Evolutionary conservation across 2,797 vertebrate species (phyloP).

Genomic region (Schizothorax lantsangensis): DNA sequence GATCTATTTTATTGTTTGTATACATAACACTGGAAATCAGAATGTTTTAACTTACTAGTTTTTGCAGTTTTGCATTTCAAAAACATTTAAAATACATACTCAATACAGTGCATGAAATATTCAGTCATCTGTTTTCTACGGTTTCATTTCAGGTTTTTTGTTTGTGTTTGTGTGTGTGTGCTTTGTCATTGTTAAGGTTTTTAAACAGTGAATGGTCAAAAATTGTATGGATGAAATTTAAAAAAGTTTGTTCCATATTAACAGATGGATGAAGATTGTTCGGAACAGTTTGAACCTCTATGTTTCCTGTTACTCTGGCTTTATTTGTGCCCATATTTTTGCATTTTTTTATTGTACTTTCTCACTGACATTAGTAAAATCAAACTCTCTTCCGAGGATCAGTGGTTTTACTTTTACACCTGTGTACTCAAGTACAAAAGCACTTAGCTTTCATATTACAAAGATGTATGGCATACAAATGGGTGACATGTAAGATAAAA

Average conservation of each 20-base stretch:
- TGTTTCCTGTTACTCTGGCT: background rate
- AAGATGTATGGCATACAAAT: background rate
- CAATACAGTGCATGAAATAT: background rate
- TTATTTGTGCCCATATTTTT: slow-evolving; percentile 19
- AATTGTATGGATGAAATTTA: background rate
- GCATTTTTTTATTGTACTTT: background rate
- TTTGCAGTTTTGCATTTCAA: background rate
- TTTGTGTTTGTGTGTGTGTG: background rate
- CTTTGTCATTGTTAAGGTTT: background rate
- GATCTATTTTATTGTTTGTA: background rate
- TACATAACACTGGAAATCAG: background rate
- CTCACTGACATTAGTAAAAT: background rate
- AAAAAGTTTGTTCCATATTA: background rate
- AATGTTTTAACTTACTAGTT: background rate
- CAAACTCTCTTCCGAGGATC: background rate
- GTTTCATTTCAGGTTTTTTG: background rate
- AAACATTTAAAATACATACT: background rate
- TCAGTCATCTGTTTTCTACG: background rate
- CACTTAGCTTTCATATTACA: background rate
- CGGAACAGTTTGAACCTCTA: background rate
- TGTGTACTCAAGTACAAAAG: background rate
- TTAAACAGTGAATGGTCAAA: background rate
- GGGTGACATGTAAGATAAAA: background rate
- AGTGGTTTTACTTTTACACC: background rate
- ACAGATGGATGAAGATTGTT: background rate